Base-by-base conservation (phyloP, 2,797 vertebrate species). In the Thalassophryne amazonica region DNA sequence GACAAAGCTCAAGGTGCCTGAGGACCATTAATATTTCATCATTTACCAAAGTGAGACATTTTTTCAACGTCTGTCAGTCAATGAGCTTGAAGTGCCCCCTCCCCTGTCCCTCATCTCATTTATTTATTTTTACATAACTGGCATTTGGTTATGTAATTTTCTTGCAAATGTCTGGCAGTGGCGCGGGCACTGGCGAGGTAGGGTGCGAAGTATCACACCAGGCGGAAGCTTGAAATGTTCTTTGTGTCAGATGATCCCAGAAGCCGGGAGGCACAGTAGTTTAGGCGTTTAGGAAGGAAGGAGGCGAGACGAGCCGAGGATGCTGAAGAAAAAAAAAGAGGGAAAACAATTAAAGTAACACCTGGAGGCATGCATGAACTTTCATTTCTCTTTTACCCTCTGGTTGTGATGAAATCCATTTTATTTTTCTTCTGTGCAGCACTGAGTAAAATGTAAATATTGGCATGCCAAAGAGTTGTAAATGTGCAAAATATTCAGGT, bases 131-230 rank as follows among this genome's bases (percentile, higher is more conserved):
- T 85, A 84, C 76, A 76, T 83, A 88, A 88, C 70, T 74, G 65
- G 32, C 62, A 80, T 84, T 86, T 52, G 55, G 57, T 88, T 85
- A 80, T 73, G 69, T 79, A 85, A 86, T 81, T 75, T 80, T 40
- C 53, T 67, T 69, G 57, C 75, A 76, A 76, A 59, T 34, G 37
- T 67, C 64, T 83, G 45, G 59, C 62, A 57, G 27, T 32, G 59
- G 64, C 45, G 13, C 40, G 21, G 46, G 60, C 54, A 32, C 40
- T 73, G 70, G 55, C 37, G 50, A 69, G 63, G 68, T 61, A 60
- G 61, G 51, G 71, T 73, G 69, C 29, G 48, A 83, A 79, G 62
- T 75, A 76, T 74, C 79, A 76, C 68, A 81, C 80, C 52, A 75
- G 54, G 67, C 33, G 18, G 60, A 75, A 71, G 78, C 68, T 81